Conservation (phyloP, 2,113 vertebrate species). For the Mobula hypostoma region DNA sequence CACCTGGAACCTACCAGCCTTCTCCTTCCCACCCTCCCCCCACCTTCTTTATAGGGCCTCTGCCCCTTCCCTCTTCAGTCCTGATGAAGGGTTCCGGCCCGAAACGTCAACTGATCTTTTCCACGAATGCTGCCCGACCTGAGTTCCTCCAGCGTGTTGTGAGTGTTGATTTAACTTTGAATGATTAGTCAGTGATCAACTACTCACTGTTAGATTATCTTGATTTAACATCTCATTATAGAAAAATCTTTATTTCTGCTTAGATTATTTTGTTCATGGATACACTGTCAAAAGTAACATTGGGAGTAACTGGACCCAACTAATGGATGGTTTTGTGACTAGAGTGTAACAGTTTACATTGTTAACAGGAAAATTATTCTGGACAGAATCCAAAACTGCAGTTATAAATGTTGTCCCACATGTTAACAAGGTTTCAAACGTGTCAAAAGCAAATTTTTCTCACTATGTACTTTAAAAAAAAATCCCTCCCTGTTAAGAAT, state of each 20-base stretch:
- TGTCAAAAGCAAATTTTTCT: neutral
- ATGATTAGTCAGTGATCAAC: neutral
- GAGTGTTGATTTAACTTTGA: neutral
- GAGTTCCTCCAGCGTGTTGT: no score
- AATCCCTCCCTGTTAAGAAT: neutral
- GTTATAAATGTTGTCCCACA: neutral
- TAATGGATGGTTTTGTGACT: neutral
- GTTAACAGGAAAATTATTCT: slow-evolving; percentile 21
- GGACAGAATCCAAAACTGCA: neutral
- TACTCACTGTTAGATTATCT: neutral
- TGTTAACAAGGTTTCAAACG: neutral
- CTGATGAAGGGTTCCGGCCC: no score
- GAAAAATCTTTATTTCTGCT: neutral
- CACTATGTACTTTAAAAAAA: no score
- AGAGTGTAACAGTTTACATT: neutral
- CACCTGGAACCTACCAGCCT: no score
- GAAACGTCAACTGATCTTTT: no score
- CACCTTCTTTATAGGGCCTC: no score
- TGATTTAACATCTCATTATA: neutral
- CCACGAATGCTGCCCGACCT: no score
- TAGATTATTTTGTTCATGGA: neutral
- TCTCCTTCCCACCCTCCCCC: no score
- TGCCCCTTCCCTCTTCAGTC: no score
- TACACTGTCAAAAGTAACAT: neutral
- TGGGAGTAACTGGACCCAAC: neutral